These are phyloP conservation scores for Gobionotothen gibberifrons DNA, from an alignment of 2,797 vertebrate species.

Conservation along the genomic window DNA sequence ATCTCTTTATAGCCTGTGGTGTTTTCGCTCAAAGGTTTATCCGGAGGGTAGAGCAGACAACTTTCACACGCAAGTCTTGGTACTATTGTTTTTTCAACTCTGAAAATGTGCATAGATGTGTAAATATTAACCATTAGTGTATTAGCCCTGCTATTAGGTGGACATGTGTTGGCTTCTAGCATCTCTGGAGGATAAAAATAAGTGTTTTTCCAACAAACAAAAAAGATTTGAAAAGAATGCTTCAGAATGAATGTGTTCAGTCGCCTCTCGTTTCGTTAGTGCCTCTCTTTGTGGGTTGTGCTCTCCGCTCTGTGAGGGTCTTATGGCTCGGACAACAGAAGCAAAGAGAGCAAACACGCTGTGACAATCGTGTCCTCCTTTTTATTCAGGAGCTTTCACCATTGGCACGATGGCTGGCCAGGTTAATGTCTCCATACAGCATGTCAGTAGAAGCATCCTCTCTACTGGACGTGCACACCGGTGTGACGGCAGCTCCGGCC, in stretches of 20 bases:
- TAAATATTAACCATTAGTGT: constrained; percentile 14
- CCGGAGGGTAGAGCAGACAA: constrained; percentile 65
- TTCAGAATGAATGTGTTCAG: constrained; percentile 16
- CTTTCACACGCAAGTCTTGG: constrained; percentile 53
- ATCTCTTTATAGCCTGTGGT: constrained; percentile 67
- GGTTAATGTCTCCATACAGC: constrained; percentile 84
- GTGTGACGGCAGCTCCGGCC: constrained; percentile 64
- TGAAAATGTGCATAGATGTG: constrained; percentile 19
- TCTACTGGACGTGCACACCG: constrained; percentile 61
- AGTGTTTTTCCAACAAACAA: neutral
- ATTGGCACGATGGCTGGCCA: constrained; percentile 74
- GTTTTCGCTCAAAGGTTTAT: constrained; percentile 70
- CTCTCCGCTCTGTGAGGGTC: constrained; percentile 54
- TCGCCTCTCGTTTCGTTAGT: constrained; percentile 44
- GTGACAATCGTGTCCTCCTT: constrained; percentile 83
- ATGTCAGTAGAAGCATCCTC: constrained; percentile 77
- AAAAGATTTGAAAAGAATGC: neutral
- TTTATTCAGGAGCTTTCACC: constrained; percentile 77
- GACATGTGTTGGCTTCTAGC: neutral
- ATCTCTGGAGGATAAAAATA: constrained; percentile 1
- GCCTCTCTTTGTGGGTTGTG: constrained; percentile 50
- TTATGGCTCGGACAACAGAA: constrained; percentile 72
- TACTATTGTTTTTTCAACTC: constrained; percentile 38
- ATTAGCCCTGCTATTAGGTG: neutral
- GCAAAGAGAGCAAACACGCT: constrained; percentile 79